A percentile compares a stretch with the other conserved stretches of the same genome.
Evolutionary conservation across 1,140 invertebrate species (phyloP).

Genomic region (Neodiprion pinetum): DNA sequence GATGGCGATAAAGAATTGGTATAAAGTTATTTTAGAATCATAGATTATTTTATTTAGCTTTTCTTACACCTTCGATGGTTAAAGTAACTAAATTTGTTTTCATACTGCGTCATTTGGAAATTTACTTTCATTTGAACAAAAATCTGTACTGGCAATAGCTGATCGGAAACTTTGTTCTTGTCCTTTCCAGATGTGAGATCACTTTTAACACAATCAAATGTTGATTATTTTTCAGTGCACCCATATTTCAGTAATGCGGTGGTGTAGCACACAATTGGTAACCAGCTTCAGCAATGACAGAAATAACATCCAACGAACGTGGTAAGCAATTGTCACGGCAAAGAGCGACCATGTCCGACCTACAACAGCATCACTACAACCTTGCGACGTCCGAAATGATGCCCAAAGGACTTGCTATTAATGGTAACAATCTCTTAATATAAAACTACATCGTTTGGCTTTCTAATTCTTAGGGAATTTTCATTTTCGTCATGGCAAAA

Average conservation of each 20-base stretch:
- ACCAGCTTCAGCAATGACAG: conserved; percentile 51
- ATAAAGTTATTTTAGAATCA: too few relatives aligned
- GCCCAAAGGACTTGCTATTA: conserved; percentile 51
- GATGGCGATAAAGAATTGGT: too few relatives aligned
- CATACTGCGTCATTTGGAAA: too few relatives aligned
- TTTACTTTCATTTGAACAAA: too few relatives aligned
- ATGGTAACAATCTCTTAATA: conserved; percentile 34
- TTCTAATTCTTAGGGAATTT: background rate
- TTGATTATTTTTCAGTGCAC: conserved; percentile 22
- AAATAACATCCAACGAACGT: conserved; percentile 53
- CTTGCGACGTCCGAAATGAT: conserved; percentile 57
- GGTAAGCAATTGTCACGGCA: conserved; percentile 52
- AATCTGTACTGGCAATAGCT: too few relatives aligned
- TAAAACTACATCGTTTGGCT: background rate
- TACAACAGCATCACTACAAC: conserved; percentile 49
- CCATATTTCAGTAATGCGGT: conserved; percentile 44
- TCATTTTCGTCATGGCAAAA: too few relatives aligned
- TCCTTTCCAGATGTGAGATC: too few relatives aligned
- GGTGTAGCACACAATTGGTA: conserved; percentile 40
- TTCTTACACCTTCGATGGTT: too few relatives aligned
- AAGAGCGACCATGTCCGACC: conserved; percentile 56
- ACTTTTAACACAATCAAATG: too few relatives aligned
- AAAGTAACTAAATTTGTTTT: too few relatives aligned
- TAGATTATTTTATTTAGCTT: too few relatives aligned
- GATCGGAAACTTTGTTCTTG: too few relatives aligned